phyloP scores from a whole-genome alignment of 2,888 invertebrate genomes.

The Cotesia congregata region DNA sequence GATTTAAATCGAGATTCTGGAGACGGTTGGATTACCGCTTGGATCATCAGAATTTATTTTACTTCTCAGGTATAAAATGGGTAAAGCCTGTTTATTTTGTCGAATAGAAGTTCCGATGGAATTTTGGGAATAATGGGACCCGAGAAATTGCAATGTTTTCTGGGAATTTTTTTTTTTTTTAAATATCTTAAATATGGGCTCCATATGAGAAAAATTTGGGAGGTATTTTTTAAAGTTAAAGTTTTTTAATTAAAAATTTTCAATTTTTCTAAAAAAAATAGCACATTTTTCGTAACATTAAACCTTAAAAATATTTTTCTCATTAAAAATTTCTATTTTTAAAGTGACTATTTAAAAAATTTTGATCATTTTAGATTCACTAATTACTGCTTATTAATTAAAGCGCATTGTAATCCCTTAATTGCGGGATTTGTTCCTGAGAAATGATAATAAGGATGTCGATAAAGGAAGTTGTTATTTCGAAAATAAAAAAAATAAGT shows the following conservation, averaged over 20 bases:
- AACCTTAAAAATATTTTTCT: no score
- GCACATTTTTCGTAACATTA: no score
- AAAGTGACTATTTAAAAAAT: no score
- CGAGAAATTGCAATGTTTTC: conserved; percentile 30
- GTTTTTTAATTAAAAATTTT: no score
- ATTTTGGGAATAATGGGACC: conserved; percentile 24
- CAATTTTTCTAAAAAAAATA: no score
- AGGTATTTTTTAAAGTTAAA: not conserved
- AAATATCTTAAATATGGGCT: not conserved
- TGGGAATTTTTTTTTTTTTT: conserved; percentile 14
- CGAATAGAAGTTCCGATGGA: not conserved
- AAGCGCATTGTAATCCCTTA: not conserved
- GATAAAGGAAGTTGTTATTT: not conserved
- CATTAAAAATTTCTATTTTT: no score
- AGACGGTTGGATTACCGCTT: no score
- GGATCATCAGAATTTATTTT: not conserved
- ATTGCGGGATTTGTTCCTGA: not conserved
- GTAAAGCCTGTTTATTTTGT: not conserved
- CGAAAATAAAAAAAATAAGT: not conserved
- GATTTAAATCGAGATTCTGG: no score
- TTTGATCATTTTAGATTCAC: no score
- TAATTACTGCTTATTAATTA: no score
- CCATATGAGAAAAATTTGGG: not conserved
- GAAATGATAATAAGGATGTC: not conserved
- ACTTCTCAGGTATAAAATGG: not conserved